Percentiles rank a stretch among this genome's conserved stretches.
These are phyloP conservation scores for Oryctes rhinoceros DNA, from an alignment of 1,140 invertebrate genomes.

Conservation along the genomic window DNA sequence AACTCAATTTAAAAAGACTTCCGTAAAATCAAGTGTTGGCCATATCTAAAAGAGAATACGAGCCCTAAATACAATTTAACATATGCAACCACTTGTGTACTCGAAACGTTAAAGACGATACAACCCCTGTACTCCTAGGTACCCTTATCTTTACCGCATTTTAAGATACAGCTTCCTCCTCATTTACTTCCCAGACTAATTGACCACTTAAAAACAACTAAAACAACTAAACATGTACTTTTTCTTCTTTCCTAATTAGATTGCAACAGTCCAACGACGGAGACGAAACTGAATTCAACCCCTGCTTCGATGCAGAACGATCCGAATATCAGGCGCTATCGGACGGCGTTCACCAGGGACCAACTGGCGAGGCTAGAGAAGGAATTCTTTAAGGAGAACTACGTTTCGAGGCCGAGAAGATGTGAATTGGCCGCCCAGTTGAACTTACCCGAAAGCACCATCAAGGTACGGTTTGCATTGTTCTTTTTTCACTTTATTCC, in stretches of 20 bases:
- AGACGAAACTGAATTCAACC: constrained; percentile 50
- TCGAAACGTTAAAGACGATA: constrained; percentile 44
- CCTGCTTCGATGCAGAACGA: constrained; percentile 62
- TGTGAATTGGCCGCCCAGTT: constrained; percentile 95
- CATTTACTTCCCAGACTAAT: constrained; percentile 25
- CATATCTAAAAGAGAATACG: constrained; percentile 8
- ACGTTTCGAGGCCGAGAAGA: constrained; percentile 92
- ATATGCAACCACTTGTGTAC: constrained; percentile 47
- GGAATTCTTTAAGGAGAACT: constrained; percentile 97
- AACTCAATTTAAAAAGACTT: constrained; percentile 37
- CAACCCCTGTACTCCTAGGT: neutral
- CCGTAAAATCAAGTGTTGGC: constrained; percentile 1
- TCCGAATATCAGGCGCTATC: constrained; percentile 85
- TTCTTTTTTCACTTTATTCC: too few relatives aligned
- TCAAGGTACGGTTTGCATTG: constrained; percentile 78
- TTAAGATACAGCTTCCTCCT: constrained; percentile 41
- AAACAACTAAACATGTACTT: neutral
- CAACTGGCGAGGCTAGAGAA: constrained; percentile 94
- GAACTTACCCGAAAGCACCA: constrained; percentile 95
- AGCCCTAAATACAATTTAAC: neutral
- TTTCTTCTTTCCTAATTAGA: constrained; percentile 55
- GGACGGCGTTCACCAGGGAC: constrained; percentile 97
- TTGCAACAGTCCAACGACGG: constrained; percentile 60
- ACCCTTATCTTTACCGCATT: constrained; percentile 7
- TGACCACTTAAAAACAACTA: constrained; percentile 24